These are phyloP conservation scores for Dinoponera quadriceps DNA, from an alignment of 1,140 invertebrate genomes.

Conservation along the genomic window DNA sequence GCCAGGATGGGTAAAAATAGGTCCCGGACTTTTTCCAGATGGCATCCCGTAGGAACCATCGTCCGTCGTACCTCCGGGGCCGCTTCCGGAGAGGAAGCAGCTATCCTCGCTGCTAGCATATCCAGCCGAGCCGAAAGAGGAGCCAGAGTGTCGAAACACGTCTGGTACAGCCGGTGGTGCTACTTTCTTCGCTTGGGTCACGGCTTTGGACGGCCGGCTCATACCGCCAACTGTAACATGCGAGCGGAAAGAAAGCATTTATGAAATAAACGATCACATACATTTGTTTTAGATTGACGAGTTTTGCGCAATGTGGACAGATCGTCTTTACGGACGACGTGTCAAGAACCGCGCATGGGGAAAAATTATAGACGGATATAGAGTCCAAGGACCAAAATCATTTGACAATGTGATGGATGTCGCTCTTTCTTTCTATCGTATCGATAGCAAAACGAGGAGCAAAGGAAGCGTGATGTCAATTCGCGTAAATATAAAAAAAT, in stretches of 20 bases:
- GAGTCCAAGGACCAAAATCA: conserved; percentile 19
- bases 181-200: conserved; percentile 92
- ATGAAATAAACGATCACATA: neutral
- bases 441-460: conserved; percentile 26
- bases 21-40: conserved; percentile 86
- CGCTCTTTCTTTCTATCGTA: conserved; percentile 57
- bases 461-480: conserved; percentile 72
- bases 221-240: conserved; percentile 91
- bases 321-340: neutral
- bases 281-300: neutral
- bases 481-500: conserved; percentile 75
- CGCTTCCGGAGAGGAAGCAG: conserved; percentile 86
- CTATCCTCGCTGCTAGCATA: conserved; percentile 91
- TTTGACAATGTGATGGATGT: conserved; percentile 60
- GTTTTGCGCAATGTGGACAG: neutral
- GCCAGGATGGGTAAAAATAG: conserved; percentile 86
- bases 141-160: conserved; percentile 91
- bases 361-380: neutral
- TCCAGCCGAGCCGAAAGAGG: conserved; percentile 90
- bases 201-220: conserved; percentile 91
- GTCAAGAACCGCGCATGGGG: neutral
- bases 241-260: neutral
- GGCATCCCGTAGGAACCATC: conserved; percentile 84
- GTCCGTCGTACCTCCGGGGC: conserved; percentile 75
- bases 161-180: conserved; percentile 93